These are phyloP conservation scores for Lasioglossum leucozonium DNA, from an alignment of 2,888 invertebrate species.

Conservation along the genomic window DNA sequence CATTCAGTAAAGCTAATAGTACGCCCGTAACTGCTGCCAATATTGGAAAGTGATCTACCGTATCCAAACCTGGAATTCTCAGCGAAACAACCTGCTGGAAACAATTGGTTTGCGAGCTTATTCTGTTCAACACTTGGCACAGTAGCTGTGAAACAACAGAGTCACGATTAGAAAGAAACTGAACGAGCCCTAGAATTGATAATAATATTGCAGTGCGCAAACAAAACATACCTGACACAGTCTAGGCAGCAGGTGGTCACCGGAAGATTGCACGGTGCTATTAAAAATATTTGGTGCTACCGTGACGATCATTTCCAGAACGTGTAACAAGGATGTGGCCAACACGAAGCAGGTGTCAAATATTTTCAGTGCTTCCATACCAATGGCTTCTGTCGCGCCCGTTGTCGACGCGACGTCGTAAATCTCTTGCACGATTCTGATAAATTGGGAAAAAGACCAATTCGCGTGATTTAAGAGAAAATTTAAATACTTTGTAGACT, in stretches of 20 bases:
- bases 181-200: not conserved
- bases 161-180: not conserved
- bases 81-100: constrained; percentile 88
- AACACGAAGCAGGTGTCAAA: constrained; percentile 94
- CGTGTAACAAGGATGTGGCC: constrained; percentile 91
- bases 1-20: constrained; percentile 86
- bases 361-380: constrained; percentile 91
- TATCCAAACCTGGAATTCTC: constrained; percentile 88
- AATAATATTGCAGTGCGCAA: not conserved
- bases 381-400: constrained; percentile 86
- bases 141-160: constrained; percentile 86
- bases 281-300: constrained; percentile 89
- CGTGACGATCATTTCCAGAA: constrained; percentile 91
- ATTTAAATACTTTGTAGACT: constrained; percentile 90
- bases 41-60: constrained; percentile 89
- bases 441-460: constrained; percentile 95
- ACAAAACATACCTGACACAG: constrained; percentile 86
- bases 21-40: constrained; percentile 89
- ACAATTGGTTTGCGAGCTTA: constrained; percentile 90
- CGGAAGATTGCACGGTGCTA: constrained; percentile 88
- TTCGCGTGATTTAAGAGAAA: constrained; percentile 93
- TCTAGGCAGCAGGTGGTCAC: constrained; percentile 90
- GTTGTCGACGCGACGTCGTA: constrained; percentile 86
- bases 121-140: constrained; percentile 92
- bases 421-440: constrained; percentile 93